A percentile compares a stretch with the other conserved stretches of the same genome.
Conservation (phyloP, 64 coral and sea anemone species). For the Hydrozoanthus tunicans region DNA sequence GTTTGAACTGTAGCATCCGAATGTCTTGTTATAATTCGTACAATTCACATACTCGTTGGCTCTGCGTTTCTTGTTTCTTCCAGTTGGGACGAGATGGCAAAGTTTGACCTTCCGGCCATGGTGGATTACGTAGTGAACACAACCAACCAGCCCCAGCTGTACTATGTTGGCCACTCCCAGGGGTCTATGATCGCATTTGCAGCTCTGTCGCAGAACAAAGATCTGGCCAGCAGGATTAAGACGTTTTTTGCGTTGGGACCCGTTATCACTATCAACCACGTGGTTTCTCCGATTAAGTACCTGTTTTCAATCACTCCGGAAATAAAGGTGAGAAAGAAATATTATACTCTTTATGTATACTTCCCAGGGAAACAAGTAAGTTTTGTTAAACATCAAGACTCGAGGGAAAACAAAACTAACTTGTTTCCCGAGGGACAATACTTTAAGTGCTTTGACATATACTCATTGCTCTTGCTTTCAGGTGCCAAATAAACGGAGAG, state of each 20-base stretch:
- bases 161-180: slow-evolving; percentile 93
- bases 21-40: too few relatives aligned
- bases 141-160: slow-evolving; percentile 53
- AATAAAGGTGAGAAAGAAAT: slow-evolving; percentile 51
- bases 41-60: too few relatives aligned
- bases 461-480: too few relatives aligned
- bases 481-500: too few relatives aligned
- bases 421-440: too few relatives aligned
- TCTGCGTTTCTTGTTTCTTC: not conserved
- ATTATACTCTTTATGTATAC: too few relatives aligned
- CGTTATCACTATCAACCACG: slow-evolving; percentile 71
- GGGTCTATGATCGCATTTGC: slow-evolving; percentile 90
- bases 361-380: too few relatives aligned
- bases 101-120: slow-evolving; percentile 89
- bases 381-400: too few relatives aligned
- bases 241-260: slow-evolving; percentile 77
- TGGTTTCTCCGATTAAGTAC: slow-evolving; percentile 79
- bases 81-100: slow-evolving; percentile 96
- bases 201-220: slow-evolving; percentile 76
- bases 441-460: too few relatives aligned
- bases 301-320: slow-evolving; percentile 43
- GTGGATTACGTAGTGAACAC: slow-evolving; percentile 72
- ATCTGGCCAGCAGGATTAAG: slow-evolving; percentile 82
- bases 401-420: too few relatives aligned
- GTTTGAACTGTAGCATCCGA: too few relatives aligned